A percentile compares a stretch with the other conserved stretches of the same genome.
Conservation (phyloP, 2,113 vertebrate genomes). For the Melozone crissalis region DNA sequence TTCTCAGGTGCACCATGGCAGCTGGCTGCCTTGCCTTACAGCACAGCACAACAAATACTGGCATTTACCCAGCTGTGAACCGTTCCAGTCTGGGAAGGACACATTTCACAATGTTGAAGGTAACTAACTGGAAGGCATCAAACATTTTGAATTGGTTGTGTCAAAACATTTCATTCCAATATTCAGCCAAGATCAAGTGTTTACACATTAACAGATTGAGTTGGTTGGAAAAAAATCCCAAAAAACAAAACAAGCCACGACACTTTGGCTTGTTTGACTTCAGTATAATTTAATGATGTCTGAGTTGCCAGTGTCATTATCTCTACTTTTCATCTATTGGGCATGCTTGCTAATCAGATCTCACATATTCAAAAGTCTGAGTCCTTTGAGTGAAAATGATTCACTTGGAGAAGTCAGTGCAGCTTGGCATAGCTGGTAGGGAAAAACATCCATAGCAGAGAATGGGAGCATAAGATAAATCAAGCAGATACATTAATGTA, state of each 20-base stretch:
- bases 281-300: neutral
- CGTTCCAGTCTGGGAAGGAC: neutral
- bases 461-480: neutral
- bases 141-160: conserved; percentile 31
- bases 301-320: conserved; percentile 21
- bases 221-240: neutral
- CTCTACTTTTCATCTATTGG: neutral
- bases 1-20: conserved; percentile 37
- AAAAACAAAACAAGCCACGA: conserved; percentile 15
- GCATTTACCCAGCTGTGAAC: conserved; percentile 9
- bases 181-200: conserved; percentile 43
- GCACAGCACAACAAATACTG: conserved; percentile 19
- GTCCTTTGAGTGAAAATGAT: neutral
- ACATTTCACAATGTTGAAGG: conserved; percentile 53
- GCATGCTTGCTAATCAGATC: neutral
- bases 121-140: conserved; percentile 45
- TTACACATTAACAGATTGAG: conserved; percentile 47
- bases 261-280: conserved; percentile 26
- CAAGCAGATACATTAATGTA: neutral
- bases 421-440: neutral
- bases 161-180: conserved; percentile 55
- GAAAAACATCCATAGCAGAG: neutral
- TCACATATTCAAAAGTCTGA: neutral
- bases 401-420: neutral
- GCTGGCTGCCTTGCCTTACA: neutral